Base-by-base conservation (phyloP, 2,888 invertebrate genomes). In the Megalurothrips usitatus region DNA sequence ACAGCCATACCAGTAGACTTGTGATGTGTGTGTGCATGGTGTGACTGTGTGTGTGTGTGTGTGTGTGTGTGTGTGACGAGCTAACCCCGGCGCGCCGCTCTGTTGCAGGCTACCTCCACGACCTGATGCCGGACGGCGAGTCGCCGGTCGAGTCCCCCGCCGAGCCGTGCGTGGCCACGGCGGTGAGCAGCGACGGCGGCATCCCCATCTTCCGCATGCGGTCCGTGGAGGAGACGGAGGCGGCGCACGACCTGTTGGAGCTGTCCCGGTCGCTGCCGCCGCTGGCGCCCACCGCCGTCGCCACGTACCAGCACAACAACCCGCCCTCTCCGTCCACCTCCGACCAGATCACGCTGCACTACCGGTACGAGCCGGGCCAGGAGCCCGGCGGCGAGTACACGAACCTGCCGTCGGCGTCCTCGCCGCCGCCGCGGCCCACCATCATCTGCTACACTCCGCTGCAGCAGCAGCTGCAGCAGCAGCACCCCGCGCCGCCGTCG, bases 141-240 rank as follows among this genome's bases (percentile, higher is more conserved):
- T 78, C n/a, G 80, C 79, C 49, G 81, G 79, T 63, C 47, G 81
- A 49, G 34, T 82, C 81, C 52, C 48, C 52, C 68, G 68, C 28
- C 14, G 75, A 81, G 78, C 80, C 81, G 81, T 49, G 80, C 81
- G 12, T 81, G 63, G 63, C 83, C 82, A 75, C 75, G 79, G 58
- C 81, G 79, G 83, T 84, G 79, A 83, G 84, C 47, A 84, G 83
- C 84, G 87, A 88, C 84, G 87, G 87, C 63, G 88, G 87, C 63
- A 87, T 87, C 81, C 87, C 87, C 43, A 87, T 87, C 82, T 88
- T 88, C 84, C 87, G 88, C 82, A 86, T 88, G 82, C 86, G 86
- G 84, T 88, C 85, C 81, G 92, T 93, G 47, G 96, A 94, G 85
- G 96, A 96, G 87, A 96, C 95, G 14, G 95, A 96, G 88, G 95